These are phyloP conservation scores for Abscondita cerata DNA, from an alignment of 2,888 invertebrate species.

Conservation along the genomic window DNA sequence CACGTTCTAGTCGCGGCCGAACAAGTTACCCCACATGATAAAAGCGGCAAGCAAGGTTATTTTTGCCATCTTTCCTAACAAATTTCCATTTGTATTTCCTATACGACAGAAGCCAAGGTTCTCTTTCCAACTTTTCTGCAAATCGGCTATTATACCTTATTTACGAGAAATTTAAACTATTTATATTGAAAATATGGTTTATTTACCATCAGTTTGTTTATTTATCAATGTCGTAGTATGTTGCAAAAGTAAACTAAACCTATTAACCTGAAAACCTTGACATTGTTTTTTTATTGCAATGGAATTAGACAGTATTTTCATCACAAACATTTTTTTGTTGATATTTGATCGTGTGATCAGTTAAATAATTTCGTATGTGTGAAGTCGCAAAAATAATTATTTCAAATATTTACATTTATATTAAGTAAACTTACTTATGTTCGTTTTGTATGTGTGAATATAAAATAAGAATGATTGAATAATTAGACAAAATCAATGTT, in stretches of 20 bases:
- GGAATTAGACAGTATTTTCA: no score
- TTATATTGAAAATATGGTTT: background rate
- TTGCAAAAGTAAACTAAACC: background rate
- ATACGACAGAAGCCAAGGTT: no score
- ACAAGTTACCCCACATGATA: conserved; percentile 23
- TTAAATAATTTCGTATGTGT: no score
- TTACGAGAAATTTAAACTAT: background rate
- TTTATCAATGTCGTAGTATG: background rate
- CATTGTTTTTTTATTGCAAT: background rate
- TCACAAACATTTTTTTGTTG: no score
- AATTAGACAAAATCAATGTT: no score
- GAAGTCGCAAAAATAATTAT: no score
- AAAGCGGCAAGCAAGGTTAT: conserved; percentile 15
- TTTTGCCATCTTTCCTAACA: conserved; percentile 10
- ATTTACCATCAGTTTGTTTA: background rate
- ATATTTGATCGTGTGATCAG: no score
- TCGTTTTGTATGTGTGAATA: no score
- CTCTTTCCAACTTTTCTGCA: background rate
- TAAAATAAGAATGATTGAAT: no score
- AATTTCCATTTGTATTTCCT: background rate
- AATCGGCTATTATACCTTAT: background rate
- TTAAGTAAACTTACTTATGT: no score
- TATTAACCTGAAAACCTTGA: conserved; percentile 7
- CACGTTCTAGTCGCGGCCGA: conserved; percentile 5
- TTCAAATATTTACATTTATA: no score